Evolutionary conservation across 2,888 invertebrate species (phyloP), one percentile per base, ranked within the genome.

Genomic region (Plebejus argus): DNA sequence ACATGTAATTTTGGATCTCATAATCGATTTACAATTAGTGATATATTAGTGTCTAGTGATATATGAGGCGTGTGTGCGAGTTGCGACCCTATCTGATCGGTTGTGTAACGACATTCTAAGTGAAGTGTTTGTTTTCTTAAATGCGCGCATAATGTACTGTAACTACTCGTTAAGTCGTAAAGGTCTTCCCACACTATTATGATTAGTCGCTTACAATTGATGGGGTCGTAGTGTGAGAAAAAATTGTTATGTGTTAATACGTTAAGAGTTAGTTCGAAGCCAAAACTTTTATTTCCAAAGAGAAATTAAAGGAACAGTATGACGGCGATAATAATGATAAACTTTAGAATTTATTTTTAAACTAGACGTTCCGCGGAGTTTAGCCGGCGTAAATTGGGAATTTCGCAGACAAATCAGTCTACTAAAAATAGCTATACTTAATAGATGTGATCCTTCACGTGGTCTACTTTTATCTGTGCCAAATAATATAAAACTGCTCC

Each of bases 71-170:
- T 23, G 28, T 23, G 23, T 23, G 61, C 33, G 18, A 66, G 18
- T 15, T 23, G 61, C 33, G 18, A 66, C 33, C 28, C 28, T 66
- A 66, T 66, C 66, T 33, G 66, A 66, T 66, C 66, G 23, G 45
- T 72, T 72, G 72, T 45, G 72, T 39, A 72, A 72, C 45, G 23
- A 4, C 72, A 18, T 18, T 72, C 45, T 72, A 66, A 72, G 72
- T 45, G 72, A 15, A 72, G 72, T 72, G 66, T 66, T 66, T 66
- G 66, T 66, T 66, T 66, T 66, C 66, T 66, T 66, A 66, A 66
- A 66, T 66, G 66, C 33, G 66, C 66, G 28, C 66, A 66, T 66
- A 66, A 66, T 66, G 28, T 33, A 28, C 28, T 28, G 66, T 66
- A 66, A 66, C 66, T 66, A 66, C 28, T 28, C 28, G 33, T 66